Conservation (phyloP, 2,797 vertebrate genomes). For the Trichosurus vulpecula region DNA sequence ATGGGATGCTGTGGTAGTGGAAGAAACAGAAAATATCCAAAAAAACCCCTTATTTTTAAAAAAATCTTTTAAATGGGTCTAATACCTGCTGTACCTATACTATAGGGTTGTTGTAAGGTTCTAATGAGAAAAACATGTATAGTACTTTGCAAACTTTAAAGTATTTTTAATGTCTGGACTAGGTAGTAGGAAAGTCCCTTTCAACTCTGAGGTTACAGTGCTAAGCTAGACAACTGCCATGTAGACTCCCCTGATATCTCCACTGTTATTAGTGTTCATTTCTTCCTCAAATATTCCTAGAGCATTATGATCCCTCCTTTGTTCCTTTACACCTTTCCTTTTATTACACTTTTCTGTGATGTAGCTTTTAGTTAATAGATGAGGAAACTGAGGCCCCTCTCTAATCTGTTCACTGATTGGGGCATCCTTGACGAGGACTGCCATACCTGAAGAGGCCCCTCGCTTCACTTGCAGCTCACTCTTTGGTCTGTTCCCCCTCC, state of each 20-base stretch:
- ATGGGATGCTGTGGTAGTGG: background rate
- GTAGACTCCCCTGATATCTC: background rate
- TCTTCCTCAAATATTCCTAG: background rate
- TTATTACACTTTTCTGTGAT: background rate
- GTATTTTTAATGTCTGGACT: background rate
- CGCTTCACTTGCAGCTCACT: background rate
- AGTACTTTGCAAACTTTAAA: background rate
- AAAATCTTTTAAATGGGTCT: background rate
- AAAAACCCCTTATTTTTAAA: background rate
- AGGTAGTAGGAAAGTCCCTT: background rate
- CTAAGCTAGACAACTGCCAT: background rate
- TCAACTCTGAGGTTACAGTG: background rate
- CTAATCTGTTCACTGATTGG: background rate
- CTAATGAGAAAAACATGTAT: background rate
- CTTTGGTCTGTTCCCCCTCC: background rate
- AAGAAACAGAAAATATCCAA: background rate
- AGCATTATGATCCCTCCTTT: background rate
- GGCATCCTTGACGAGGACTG: background rate
- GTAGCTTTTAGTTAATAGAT: background rate
- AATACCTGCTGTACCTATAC: background rate
- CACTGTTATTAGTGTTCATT: background rate
- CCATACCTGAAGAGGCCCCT: background rate
- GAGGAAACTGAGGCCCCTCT: background rate
- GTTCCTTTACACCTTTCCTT: background rate
- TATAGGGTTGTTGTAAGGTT: background rate